These are phyloP conservation scores for Sphaerodactylus townsendi DNA, from an alignment of 2,113 vertebrate genomes.

Conservation along the genomic window DNA sequence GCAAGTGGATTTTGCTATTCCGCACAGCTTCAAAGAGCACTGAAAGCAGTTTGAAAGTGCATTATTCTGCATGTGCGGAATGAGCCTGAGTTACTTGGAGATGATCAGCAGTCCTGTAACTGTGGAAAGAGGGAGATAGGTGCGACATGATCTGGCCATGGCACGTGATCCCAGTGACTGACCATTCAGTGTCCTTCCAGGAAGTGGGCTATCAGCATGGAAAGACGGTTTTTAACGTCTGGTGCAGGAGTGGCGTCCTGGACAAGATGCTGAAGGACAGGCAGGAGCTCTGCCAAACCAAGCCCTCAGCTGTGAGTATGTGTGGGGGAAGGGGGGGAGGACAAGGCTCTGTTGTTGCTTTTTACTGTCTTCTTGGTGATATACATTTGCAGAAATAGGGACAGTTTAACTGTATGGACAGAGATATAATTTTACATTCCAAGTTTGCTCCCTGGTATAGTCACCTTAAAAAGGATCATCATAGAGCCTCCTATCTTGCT, in stretches of 20 bases:
- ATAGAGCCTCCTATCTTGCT: too few species aligned
- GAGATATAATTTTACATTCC: too few species aligned
- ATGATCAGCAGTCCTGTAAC: too few species aligned
- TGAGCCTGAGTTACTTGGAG: too few species aligned
- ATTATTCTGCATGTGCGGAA: too few species aligned
- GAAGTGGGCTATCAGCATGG: conserved; percentile 93
- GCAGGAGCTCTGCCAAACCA: conserved; percentile 84
- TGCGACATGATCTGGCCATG: background rate
- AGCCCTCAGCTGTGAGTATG: conserved; percentile 79
- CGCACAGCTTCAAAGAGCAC: too few species aligned
- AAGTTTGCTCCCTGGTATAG: too few species aligned
- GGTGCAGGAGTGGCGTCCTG: conserved; percentile 86
- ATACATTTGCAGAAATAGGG: conserved; percentile 7
- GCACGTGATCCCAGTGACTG: background rate
- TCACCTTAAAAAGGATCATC: too few species aligned
- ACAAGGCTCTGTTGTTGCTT: background rate
- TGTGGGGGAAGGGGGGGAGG: background rate
- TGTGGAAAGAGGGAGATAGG: too few species aligned
- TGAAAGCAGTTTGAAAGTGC: too few species aligned
- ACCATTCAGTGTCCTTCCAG: conserved; percentile 61
- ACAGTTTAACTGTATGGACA: too few species aligned
- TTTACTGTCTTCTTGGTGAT: background rate
- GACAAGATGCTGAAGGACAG: conserved; percentile 91
- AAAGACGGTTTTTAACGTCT: conserved; percentile 88
- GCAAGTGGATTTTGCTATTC: too few species aligned